Conservation (phyloP, 2,797 vertebrate genomes). For the Galagoides demidoff region DNA sequence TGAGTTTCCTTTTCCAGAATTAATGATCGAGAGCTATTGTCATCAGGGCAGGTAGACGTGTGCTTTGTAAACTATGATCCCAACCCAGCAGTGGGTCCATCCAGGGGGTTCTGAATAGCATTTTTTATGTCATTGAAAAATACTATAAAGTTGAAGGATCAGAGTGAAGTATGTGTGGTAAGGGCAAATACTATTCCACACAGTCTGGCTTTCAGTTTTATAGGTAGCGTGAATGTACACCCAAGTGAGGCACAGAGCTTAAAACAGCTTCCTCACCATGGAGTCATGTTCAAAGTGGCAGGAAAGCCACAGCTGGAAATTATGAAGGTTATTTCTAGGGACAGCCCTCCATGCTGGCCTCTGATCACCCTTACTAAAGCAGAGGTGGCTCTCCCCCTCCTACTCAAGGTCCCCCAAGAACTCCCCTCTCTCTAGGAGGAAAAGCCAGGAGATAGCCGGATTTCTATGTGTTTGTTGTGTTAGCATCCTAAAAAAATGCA, state of each 20-base stretch:
- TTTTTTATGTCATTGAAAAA: neutral
- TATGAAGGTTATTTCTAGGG: neutral
- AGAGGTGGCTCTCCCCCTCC: neutral
- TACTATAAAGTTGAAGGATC: neutral
- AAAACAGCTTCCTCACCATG: neutral
- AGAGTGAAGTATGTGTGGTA: neutral
- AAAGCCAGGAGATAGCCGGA: neutral
- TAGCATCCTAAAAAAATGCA: neutral
- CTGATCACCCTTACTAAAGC: neutral
- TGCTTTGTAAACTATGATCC: neutral
- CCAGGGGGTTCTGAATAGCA: neutral
- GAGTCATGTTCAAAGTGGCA: neutral
- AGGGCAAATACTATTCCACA: neutral
- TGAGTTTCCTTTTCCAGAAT: conserved; percentile 12
- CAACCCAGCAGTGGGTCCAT: neutral
- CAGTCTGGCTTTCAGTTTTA: conserved; percentile 36
- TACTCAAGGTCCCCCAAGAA: neutral
- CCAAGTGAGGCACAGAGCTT: neutral
- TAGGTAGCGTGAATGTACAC: neutral
- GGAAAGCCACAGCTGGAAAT: neutral
- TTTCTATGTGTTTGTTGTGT: neutral
- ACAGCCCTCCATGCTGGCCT: neutral
- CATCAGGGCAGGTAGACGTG: neutral
- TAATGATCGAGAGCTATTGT: neutral
- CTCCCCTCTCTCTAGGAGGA: neutral